Evolutionary conservation across 2,113 vertebrate genomes (phyloP).

Genomic region (Oophaga pumilio): DNA sequence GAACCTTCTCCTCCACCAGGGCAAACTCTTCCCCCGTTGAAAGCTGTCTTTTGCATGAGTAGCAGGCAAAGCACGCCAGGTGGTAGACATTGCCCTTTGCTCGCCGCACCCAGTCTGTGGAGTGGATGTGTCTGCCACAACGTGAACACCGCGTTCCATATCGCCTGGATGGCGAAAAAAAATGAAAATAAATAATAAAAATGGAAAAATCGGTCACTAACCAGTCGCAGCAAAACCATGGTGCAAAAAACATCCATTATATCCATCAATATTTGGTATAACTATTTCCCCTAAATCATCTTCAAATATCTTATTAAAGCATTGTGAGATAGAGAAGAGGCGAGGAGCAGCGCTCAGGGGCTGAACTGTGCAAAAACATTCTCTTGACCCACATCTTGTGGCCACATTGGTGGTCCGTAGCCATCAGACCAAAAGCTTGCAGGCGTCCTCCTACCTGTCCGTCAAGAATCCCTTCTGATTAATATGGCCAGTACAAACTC

Average conservation of each 20-base stretch:
- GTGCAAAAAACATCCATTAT: neutral
- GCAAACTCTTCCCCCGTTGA: slow-evolving; percentile 98
- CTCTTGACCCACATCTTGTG: no score
- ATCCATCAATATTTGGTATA: neutral
- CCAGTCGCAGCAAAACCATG: neutral
- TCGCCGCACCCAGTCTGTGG: slow-evolving; percentile 96
- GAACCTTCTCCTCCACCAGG: slow-evolving; percentile 93
- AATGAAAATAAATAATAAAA: no score
- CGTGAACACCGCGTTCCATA: slow-evolving; percentile 95
- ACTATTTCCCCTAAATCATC: neutral
- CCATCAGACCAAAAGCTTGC: no score
- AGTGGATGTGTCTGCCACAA: slow-evolving; percentile 92
- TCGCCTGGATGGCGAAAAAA: slow-evolving; percentile 79
- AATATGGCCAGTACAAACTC: no score
- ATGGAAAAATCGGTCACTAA: neutral
- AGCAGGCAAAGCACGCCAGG: slow-evolving; percentile 95
- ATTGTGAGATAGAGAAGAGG: no score
- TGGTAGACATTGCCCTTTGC: slow-evolving; percentile 96
- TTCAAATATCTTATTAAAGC: no score
- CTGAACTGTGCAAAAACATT: no score
- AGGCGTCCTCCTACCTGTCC: no score
- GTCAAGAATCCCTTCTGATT: no score
- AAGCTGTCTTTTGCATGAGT: slow-evolving; percentile 96
- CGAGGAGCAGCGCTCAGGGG: no score
- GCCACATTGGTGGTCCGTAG: no score